Evolutionary conservation across 2,797 vertebrate species (phyloP), one percentile per base, ranked within the genome.

Genomic region (Microctenopoma lineatum): DNA sequence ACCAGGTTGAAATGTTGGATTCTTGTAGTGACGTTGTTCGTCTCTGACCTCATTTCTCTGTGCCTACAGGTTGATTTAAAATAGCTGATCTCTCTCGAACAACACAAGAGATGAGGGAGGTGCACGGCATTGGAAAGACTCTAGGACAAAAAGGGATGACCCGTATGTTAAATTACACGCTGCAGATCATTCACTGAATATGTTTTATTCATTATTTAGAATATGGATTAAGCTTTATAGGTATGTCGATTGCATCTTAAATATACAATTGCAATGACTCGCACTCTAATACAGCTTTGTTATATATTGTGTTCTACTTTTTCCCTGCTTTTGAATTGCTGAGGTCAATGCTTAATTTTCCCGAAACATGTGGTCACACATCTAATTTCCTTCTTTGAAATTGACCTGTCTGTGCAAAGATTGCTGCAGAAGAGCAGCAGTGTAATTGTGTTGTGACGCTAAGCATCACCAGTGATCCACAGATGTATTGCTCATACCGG

Each of bases 21-120:
- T 82, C 64, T 55, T 12, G 65, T 63, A 38, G 66, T 3, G 15
- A 67, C 18, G 27, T 73, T 76, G 56, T 79, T 69, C 70, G n/a
- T 4, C 5, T 72, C 56, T 85, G 84, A 90, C 80, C 85, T 81
- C 25, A 50, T 90, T 90, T 85, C 59, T 77, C 45, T 16, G 42
- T 29, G 77, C 79, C 71, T 55, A 70, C 70, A 79, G 80, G 69
- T 83, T 73, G 66, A 80, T 79, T 73, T 32, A 70, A 87, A 87
- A 81, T 64, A 74, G 59, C 71, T 75, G 45, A 68, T 74, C 29
- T 60, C 57, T 57, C 13, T 66, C n/a, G 5, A 72, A 62, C 21
- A 75, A 64, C 65, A 64, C 65, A 26, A 21, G n/a, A 34, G 64
- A 70, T 4, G 7, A 46, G 57, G 44, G 38, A 44, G 46, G 64